Base-by-base conservation (phyloP, 2,113 vertebrate species). In the Phycodurus eques region DNA sequence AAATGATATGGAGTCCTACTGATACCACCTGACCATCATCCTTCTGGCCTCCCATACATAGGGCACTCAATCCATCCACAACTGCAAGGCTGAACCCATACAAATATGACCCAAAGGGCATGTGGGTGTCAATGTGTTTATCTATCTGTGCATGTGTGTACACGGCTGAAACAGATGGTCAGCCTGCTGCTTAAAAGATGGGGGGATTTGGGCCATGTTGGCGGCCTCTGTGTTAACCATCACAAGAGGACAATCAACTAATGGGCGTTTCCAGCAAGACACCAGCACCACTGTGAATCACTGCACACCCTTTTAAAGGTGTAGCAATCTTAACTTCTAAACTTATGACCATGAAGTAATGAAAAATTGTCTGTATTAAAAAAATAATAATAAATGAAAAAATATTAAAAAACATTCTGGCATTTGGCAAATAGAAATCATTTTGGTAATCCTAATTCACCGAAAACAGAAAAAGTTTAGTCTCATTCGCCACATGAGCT, bases 101-200 rank as follows among this genome's bases (percentile, higher is more conserved):
- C 35, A 73, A 47, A 35, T n/a, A 68, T 1, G 44, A n/a, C 19
- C 15, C 47, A 12, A 42, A 39, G 49, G 20, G 12, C 22, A 56
- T 70, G 67, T 72, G 12, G 14, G 65, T 78, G 67, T 42, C 68
- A 62, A 68, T 69, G 19, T 73, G 42, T 33, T 69, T 51, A 63
- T 72, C 71, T 76, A 54, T 15, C 19, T n/a, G 53, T n/a, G 53
- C 53, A 56, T 56, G 53, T 56, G 74, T 62, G n/a, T 62, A 61
- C 79, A 82, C 71, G 73, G 68, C 59, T 61, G 33, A 61, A 61
- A 61, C 31, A 61, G 80, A 76, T 81, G 80, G 82, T 53, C 64
- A 74, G 68, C 72, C 73, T 49, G 75, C 61, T 27, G 79, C 76
- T 53, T 83, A 89, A 86, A 91, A 93, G 89, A 93, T 92, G 90